Percentiles rank a stretch among this genome's conserved stretches.
Evolutionary conservation across 2,113 vertebrate species (phyloP).

Genomic region (Ginglymostoma cirratum): DNA sequence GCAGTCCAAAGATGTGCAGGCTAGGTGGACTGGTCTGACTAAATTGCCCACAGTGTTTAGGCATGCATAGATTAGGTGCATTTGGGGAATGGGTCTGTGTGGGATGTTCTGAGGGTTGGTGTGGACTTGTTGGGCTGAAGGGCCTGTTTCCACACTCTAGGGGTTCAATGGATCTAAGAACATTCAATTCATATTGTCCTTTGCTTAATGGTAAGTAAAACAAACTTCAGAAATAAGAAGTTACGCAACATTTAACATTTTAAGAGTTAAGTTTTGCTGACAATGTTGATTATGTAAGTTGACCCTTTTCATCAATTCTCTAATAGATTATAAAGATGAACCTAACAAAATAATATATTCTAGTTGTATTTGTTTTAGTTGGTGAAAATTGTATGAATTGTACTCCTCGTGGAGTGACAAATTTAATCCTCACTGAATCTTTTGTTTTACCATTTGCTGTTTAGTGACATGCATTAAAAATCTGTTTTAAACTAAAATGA

Average conservation of each 20-base stretch:
- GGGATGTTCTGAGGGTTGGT: too few relatives aligned
- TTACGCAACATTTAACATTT: neutral
- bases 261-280: neutral
- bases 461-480: neutral
- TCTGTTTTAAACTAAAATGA: neutral
- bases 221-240: neutral
- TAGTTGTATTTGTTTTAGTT: neutral
- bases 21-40: too few relatives aligned
- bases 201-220: neutral
- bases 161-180: too few relatives aligned
- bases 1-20: too few relatives aligned
- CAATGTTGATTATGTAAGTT: neutral
- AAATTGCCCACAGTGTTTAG: too few relatives aligned
- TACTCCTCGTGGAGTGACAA: neutral
- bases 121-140: too few relatives aligned
- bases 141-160: too few relatives aligned
- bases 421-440: neutral
- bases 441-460: neutral
- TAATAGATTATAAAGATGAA: neutral
- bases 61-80: too few relatives aligned
- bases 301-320: neutral
- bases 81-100: too few relatives aligned
- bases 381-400: neutral
- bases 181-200: neutral
- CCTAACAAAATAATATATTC: neutral